Conservation (phyloP, 2,797 vertebrate genomes). For the Coendou prehensilis region DNA sequence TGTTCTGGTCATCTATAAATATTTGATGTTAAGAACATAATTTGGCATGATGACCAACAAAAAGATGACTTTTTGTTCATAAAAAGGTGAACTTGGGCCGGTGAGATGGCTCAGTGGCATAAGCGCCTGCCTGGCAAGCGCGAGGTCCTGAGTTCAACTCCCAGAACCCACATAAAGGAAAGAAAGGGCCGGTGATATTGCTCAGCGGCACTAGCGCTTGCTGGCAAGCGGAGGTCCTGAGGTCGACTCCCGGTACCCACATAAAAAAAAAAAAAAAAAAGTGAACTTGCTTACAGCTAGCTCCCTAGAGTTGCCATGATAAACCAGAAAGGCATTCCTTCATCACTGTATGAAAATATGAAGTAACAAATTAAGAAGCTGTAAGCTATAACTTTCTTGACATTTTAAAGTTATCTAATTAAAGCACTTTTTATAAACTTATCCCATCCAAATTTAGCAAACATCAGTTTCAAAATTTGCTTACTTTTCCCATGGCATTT, state of each 20-base stretch:
- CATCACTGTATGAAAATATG: not conserved
- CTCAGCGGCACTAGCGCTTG: too few relatives aligned
- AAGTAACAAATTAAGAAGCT: not conserved
- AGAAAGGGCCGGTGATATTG: too few relatives aligned
- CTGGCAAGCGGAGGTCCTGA: too few relatives aligned
- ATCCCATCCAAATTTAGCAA: not conserved
- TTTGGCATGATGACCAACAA: not conserved
- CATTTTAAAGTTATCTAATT: constrained; percentile 24
- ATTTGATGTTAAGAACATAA: constrained; percentile 44
- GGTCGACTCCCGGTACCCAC: too few relatives aligned
- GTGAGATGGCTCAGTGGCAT: too few relatives aligned
- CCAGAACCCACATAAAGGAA: too few relatives aligned
- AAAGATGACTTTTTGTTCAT: not conserved
- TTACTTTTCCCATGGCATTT: constrained; percentile 43
- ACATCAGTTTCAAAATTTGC: constrained; percentile 47
- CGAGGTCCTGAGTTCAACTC: too few relatives aligned
- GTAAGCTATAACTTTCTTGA: not conserved
- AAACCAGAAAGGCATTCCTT: constrained; percentile 10
- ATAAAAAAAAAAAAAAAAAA: not conserved
- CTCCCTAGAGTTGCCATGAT: not conserved
- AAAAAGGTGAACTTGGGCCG: not conserved
- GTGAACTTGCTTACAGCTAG: not conserved
- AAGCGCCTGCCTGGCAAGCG: too few relatives aligned
- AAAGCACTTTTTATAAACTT: constrained; percentile 12
- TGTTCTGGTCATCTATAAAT: constrained; percentile 5